Evolutionary conservation across 2,113 vertebrate genomes (phyloP).

Genomic region (Nestor notabilis): DNA sequence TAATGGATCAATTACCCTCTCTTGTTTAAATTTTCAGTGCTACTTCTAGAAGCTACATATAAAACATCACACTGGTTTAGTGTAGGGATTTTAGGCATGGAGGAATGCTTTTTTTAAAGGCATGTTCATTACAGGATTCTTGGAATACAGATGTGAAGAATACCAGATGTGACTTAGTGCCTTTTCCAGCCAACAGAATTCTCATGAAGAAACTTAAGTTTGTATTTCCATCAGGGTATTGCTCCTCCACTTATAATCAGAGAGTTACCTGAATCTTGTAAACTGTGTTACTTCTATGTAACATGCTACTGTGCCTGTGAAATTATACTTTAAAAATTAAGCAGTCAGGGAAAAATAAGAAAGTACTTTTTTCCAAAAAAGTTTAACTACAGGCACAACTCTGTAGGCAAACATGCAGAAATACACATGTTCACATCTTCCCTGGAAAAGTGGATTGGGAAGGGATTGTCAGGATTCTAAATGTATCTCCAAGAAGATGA

Average conservation of each 20-base stretch:
- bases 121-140: background rate
- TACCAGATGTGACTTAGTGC: background rate
- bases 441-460: background rate
- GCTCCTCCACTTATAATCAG: background rate
- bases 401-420: background rate
- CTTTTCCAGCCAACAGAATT: background rate
- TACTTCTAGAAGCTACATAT: background rate
- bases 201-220: background rate
- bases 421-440: background rate
- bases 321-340: background rate
- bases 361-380: background rate
- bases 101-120: background rate
- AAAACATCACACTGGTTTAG: background rate
- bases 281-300: background rate
- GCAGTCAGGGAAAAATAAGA: background rate
- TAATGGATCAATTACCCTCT: constrained; percentile 67
- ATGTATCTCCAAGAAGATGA: background rate
- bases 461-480: background rate
- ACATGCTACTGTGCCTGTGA: background rate
- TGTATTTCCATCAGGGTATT: background rate
- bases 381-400: background rate
- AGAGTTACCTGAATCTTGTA: background rate
- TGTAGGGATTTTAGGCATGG: background rate
- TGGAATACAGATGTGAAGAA: background rate
- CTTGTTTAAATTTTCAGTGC: background rate